Base-by-base conservation (phyloP, 1,140 invertebrate genomes). In the Cepaea nemoralis region DNA sequence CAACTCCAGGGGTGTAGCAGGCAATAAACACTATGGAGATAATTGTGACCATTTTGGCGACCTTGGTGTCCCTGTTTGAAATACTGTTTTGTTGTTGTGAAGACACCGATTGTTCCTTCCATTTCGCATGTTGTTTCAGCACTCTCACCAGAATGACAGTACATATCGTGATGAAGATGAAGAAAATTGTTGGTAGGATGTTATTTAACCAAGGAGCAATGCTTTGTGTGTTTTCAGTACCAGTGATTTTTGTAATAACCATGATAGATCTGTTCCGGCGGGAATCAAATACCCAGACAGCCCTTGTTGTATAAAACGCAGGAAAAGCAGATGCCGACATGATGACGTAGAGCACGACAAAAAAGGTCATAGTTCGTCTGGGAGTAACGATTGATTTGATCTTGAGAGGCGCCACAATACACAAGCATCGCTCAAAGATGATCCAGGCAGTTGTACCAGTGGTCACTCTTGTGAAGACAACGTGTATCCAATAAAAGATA, bases 351-450 rank as follows among this genome's bases (percentile, higher is more conserved):
- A 74, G 37, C 14, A 48, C 19, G 31, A 31, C 1, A 37, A 48
- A 33, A 31, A 27, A 50, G 2, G 22, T 14, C 1, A 74, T 12
- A 27, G 42, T 42, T 33, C 71, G 19, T 74, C 31, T 48, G 3
- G 71, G 42, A 3, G 71, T 74, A 12, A 74, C 40, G 33, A 74
- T 74, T 0, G 71, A 74, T 33, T 48, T 74, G 33, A 74, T n/a
- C 27, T 39, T 74, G 1, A 74, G 8, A 42, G 71, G 71, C 40
- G 40, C 40, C 1, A 45, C 40, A 42, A 74, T 74, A 19, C 71
- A 74, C 39, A 74, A 12, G 33, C 71, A 74, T 39, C 71, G 40
- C 24, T 74, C 71, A 33, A 74, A 33, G 1, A 42, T 14, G 24
- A 45, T 45, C 27, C 27, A 45, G 1, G 71, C 42, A 14, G 40